These are phyloP conservation scores for Paradisaea rubra DNA, from an alignment of 2,113 vertebrate species.

Conservation along the genomic window DNA sequence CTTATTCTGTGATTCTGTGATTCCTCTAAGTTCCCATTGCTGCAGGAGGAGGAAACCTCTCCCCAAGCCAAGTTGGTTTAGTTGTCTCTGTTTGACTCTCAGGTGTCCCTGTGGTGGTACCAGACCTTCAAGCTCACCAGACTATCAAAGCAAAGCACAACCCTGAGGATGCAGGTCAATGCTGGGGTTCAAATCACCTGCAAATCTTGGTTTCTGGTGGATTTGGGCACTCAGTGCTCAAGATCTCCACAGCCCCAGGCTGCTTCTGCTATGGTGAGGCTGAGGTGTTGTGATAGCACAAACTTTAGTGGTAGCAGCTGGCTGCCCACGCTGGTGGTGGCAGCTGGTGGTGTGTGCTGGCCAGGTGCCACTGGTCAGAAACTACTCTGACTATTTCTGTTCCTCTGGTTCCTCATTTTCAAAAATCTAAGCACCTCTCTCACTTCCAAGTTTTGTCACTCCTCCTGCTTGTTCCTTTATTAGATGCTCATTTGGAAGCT, in stretches of 20 bases:
- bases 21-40: background rate
- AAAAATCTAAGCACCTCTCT: background rate
- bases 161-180: background rate
- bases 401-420: background rate
- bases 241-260: background rate
- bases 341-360: rapidly evolving
- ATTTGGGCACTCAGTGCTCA: background rate
- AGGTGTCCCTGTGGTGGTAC: background rate
- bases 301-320: background rate
- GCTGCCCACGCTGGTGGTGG: background rate
- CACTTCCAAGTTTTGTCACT: rapidly evolving
- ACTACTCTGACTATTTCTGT: background rate
- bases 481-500: background rate
- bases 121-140: background rate
- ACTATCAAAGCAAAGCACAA: background rate
- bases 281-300: background rate
- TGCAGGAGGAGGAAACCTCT: background rate
- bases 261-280: background rate
- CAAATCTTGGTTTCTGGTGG: background rate
- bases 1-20: background rate
- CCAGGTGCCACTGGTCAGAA: background rate
- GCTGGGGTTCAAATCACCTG: background rate
- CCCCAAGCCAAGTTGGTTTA: background rate
- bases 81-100: background rate
- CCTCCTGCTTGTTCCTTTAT: background rate